Conservation (phyloP, 92 coral and sea anemone genomes). For the Umimayanthus kanabou region DNA sequence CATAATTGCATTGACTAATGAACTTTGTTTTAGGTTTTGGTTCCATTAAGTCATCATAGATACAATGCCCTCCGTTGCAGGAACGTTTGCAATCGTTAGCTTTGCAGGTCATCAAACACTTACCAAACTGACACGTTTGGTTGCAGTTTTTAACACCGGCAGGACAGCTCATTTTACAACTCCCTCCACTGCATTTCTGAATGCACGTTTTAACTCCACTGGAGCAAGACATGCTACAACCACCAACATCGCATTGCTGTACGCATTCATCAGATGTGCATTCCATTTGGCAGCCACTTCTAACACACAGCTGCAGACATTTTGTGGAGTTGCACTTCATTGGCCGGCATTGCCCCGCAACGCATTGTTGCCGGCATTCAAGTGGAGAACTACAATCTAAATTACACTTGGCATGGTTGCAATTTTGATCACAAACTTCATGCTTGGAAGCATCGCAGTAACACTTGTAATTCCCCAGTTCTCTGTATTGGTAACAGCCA, state of each 20-base stretch:
- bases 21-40: constrained; percentile 27
- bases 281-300: constrained; percentile 80
- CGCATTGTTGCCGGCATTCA: constrained; percentile 76
- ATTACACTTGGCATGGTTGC: constrained; percentile 70
- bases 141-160: constrained; percentile 75
- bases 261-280: constrained; percentile 64
- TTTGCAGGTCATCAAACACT: constrained; percentile 72
- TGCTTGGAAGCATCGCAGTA: constrained; percentile 41
- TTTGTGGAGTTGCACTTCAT: constrained; percentile 57
- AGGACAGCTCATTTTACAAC: constrained; percentile 76
- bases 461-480: constrained; percentile 43
- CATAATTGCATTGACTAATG: constrained; percentile 62
- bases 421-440: constrained; percentile 64
- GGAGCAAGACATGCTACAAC: constrained; percentile 77
- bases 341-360: constrained; percentile 74
- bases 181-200: constrained; percentile 72
- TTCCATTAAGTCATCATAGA: neutral
- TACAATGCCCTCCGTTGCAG: constrained; percentile 66
- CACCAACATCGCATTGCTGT: constrained; percentile 72
- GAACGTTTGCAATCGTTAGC: constrained; percentile 61
- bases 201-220: constrained; percentile 64
- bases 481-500: constrained; percentile 61
- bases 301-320: constrained; percentile 70
- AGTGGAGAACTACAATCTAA: constrained; percentile 60
- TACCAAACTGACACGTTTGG: constrained; percentile 73